These are phyloP conservation scores for Miichthys miiuy DNA, from an alignment of 2,797 vertebrate genomes.

Conservation along the genomic window DNA sequence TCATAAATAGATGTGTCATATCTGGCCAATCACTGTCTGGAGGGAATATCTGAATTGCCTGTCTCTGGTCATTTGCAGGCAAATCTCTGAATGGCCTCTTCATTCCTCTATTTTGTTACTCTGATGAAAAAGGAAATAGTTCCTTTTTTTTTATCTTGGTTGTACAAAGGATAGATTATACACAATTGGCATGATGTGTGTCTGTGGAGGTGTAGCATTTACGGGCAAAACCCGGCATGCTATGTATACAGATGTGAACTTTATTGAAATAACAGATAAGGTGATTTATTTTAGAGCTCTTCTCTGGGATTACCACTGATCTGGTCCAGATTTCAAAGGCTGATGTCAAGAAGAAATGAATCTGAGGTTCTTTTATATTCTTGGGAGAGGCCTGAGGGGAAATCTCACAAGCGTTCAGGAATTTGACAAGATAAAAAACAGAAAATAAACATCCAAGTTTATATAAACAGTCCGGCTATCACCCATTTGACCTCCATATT, in stretches of 20 bases:
- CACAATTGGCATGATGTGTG: background rate
- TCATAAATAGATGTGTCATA: constrained; percentile 71
- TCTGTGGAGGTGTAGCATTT: constrained; percentile 2
- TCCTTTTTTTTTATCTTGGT: constrained; percentile 30
- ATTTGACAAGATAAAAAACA: constrained; percentile 20
- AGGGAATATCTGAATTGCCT: constrained; percentile 49
- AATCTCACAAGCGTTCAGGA: background rate
- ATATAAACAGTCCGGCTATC: constrained; percentile 18
- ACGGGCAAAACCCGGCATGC: background rate
- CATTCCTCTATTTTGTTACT: constrained; percentile 7
- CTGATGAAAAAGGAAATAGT: constrained; percentile 49
- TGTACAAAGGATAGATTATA: background rate
- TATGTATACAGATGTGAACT: constrained; percentile 6
- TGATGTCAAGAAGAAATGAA: background rate
- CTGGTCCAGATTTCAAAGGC: background rate
- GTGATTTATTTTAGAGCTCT: constrained; percentile 17
- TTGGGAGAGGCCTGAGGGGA: background rate
- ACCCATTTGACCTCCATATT: constrained; percentile 41
- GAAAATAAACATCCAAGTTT: constrained; percentile 25
- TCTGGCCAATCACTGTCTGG: constrained; percentile 59
- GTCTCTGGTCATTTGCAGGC: constrained; percentile 51
- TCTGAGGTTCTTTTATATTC: constrained; percentile 3
- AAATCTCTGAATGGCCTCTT: constrained; percentile 39
- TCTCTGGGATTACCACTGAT: constrained; percentile 11
- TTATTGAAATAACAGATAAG: constrained; percentile 13